Base-by-base conservation (phyloP, 2,113 vertebrate genomes). In the Amblyopsis rosae region DNA sequence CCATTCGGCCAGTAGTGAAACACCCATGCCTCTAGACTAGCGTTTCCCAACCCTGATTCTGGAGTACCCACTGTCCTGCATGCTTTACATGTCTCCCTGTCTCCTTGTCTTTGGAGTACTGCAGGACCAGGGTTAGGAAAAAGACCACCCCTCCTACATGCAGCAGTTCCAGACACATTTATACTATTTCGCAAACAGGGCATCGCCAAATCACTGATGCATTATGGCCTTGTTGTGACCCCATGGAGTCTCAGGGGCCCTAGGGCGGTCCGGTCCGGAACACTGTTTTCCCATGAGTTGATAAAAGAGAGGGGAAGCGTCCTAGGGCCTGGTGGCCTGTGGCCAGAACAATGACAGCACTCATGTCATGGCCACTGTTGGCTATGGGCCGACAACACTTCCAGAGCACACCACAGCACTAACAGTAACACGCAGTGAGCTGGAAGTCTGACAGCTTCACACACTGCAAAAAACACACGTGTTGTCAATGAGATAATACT, bases 231-330 rank as follows among this genome's bases (percentile, higher is more conserved):
- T 48, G 69, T 64, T 72, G 45, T 46, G 33, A 56, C 15, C 59
- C 76, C 69, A 68, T 26, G 68, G 15, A 62, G 61, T 17, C 63
- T 59, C 72, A 45, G 32, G 78, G 26, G 59, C 64, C 67, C 65
- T 78, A 70, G 60, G 50, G 64, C 59, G 51, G 70, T 63, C 71
- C 61, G 53, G 55, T 65, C 60, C 46, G 63, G 63, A 65, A 59
- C 71, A 54, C 67, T 69, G 41, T 80, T 90, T 90, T 89, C 84
- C 84, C 80, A 89, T 67, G 81, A 83, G 62, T 59, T 65, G 32
- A 85, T 81, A 86, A 86, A 86, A 70, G 45, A 85, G 67, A 47
- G 72, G 75, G 80, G 75, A 84, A 87, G 74, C 84, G 68, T 87
- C 81, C 68, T 55, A 78, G 70, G 75, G 70, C 70, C 83, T 70